phyloP scores from a whole-genome alignment of 2,888 invertebrate genomes.

The Xestoiulus laeticollis region DNA sequence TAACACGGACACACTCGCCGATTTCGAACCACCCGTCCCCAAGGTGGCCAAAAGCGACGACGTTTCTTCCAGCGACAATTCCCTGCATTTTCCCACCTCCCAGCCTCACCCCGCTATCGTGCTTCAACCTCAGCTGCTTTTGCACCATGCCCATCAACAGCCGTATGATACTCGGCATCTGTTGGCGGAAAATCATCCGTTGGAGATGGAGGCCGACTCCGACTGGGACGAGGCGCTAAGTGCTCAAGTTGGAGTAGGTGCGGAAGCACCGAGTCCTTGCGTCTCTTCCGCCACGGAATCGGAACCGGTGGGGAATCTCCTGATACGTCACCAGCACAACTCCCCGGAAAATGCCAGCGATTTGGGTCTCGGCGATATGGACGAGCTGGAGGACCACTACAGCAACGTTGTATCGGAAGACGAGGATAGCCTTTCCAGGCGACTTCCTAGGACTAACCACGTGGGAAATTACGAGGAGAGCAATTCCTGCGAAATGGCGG shows the following conservation, averaged over 20 bases:
- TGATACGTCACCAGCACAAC: slow-evolving; percentile 53
- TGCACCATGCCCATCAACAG: background rate
- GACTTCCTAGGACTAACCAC: slow-evolving; percentile 50
- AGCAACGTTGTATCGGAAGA: slow-evolving; percentile 56
- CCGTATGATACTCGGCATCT: background rate
- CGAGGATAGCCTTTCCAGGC: slow-evolving; percentile 49
- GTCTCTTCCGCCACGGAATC: slow-evolving; percentile 50
- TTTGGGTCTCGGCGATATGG: slow-evolving; percentile 56
- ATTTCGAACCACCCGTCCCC: slow-evolving; percentile 58
- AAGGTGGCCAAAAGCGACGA: slow-evolving; percentile 49
- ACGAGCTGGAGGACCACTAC: slow-evolving; percentile 55
- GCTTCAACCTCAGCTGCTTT: slow-evolving; percentile 25
- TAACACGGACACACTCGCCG: slow-evolving; percentile 55
- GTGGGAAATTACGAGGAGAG: slow-evolving; percentile 54
- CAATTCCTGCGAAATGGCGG: slow-evolving; percentile 28
- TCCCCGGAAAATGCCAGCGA: slow-evolving; percentile 22
- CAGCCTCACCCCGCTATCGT: background rate
- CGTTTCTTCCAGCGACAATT: background rate
- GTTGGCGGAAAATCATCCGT: background rate
- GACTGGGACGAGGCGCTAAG: slow-evolving; percentile 51
- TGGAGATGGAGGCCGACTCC: slow-evolving; percentile 55
- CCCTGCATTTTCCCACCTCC: background rate
- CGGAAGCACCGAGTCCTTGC: background rate
- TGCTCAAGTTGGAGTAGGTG: slow-evolving; percentile 12
- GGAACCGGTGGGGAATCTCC: slow-evolving; percentile 56